phyloP scores from a whole-genome alignment of 2,888 invertebrate genomes.

The Cephalotes varians region DNA sequence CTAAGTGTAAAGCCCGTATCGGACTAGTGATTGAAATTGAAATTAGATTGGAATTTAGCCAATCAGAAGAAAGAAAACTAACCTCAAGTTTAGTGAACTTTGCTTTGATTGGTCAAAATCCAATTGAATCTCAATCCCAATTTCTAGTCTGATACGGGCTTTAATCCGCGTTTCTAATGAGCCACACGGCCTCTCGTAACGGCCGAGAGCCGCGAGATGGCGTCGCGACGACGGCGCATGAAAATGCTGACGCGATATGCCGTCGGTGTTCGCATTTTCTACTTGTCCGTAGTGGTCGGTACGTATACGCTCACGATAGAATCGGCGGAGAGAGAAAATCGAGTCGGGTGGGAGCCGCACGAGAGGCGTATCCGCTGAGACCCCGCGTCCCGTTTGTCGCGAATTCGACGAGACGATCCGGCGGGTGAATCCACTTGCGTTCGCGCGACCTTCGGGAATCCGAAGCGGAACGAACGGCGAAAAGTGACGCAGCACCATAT shows the following conservation, averaged over 20 bases:
- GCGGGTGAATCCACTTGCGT: not conserved
- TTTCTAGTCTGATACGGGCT: too few relatives aligned
- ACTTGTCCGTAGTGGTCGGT: constrained; percentile 27
- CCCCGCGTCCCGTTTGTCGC: not conserved
- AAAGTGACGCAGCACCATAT: constrained; percentile 77
- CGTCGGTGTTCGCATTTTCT: not conserved
- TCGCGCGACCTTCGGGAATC: constrained; percentile 48
- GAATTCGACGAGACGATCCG: not conserved
- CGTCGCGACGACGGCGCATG: not conserved
- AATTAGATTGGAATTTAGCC: too few relatives aligned
- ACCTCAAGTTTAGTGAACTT: too few relatives aligned
- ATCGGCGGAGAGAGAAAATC: constrained; percentile 29
- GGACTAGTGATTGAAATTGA: too few relatives aligned
- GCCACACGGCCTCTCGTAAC: not conserved
- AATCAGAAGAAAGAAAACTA: too few relatives aligned
- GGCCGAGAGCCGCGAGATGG: not conserved
- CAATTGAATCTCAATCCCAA: too few relatives aligned
- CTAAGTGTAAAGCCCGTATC: too few relatives aligned
- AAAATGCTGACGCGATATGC: not conserved
- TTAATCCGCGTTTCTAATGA: not conserved
- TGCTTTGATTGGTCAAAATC: too few relatives aligned
- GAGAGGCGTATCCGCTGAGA: constrained; percentile 21
- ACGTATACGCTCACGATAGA: constrained; percentile 26
- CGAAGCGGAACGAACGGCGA: constrained; percentile 60
- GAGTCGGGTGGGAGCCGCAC: constrained; percentile 14